Conservation (phyloP, 2,888 invertebrate species). For the Limnephilus auricula region DNA sequence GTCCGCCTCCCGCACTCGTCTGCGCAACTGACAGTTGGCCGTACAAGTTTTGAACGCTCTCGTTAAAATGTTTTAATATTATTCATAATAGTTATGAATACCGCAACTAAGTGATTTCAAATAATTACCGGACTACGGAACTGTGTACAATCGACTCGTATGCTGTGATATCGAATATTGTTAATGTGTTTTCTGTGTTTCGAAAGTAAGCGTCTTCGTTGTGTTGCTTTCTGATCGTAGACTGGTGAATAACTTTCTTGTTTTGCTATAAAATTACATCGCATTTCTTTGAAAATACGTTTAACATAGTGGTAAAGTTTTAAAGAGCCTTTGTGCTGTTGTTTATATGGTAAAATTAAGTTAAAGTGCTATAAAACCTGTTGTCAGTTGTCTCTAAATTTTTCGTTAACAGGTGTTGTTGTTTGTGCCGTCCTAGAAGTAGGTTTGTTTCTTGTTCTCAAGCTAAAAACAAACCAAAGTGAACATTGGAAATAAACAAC, state of each 20-base stretch:
- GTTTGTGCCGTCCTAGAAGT: slow-evolving; percentile 17
- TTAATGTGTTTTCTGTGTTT: background rate
- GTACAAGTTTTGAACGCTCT: slow-evolving; percentile 54
- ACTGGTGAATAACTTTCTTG: slow-evolving; percentile 21
- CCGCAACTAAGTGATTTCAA: background rate
- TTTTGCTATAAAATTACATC: slow-evolving; percentile 11
- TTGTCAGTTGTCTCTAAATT: background rate
- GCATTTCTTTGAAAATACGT: slow-evolving; percentile 19
- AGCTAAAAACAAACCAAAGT: slow-evolving; percentile 4
- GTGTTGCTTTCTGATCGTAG: slow-evolving; percentile 16
- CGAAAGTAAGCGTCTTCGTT: slow-evolving; percentile 36
- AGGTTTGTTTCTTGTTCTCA: background rate
- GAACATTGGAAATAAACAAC: background rate
- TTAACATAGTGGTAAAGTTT: background rate
- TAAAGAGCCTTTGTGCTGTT: background rate
- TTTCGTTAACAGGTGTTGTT: slow-evolving; percentile 24
- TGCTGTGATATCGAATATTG: background rate
- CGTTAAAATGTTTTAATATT: slow-evolving; percentile 31
- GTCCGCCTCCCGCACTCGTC: slow-evolving; percentile 54
- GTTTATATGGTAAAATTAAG: background rate
- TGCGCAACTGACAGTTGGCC: slow-evolving; percentile 60
- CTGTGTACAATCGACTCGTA: background rate
- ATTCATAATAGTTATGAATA: background rate
- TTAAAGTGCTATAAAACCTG: background rate
- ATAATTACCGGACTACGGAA: background rate